Evolutionary conservation across 1,140 invertebrate genomes (phyloP).

Genomic region (Stegodyphus mimosarum): DNA sequence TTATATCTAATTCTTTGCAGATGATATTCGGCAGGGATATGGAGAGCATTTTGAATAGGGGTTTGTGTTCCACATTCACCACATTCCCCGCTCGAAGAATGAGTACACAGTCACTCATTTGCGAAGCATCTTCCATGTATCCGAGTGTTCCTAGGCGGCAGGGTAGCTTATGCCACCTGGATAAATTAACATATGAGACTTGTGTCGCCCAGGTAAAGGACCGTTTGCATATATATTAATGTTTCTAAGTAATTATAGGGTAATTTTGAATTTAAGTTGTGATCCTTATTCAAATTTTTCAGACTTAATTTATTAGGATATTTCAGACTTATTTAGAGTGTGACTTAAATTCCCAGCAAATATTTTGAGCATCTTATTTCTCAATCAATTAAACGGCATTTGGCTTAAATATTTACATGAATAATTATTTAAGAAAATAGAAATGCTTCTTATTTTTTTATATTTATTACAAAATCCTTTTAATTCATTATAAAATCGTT

Average conservation of each 20-base stretch:
- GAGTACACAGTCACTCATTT: slow-evolving; percentile 31
- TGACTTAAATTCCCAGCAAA: too few relatives aligned
- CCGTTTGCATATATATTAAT: background rate
- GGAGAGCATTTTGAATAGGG: background rate
- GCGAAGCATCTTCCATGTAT: slow-evolving; percentile 25
- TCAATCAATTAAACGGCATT: too few relatives aligned
- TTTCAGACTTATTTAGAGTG: too few relatives aligned
- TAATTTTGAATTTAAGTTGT: background rate
- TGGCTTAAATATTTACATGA: too few relatives aligned
- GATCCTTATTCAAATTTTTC: too few relatives aligned
- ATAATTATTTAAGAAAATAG: too few relatives aligned
- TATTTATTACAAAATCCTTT: too few relatives aligned
- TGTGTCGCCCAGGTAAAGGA: slow-evolving; percentile 14
- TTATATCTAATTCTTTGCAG: background rate
- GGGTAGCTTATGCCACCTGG: slow-evolving; percentile 29
- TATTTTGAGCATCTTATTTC: too few relatives aligned
- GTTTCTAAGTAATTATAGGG: background rate
- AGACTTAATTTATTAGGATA: too few relatives aligned
- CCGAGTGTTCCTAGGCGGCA: slow-evolving; percentile 34
- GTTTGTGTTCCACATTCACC: slow-evolving; percentile 17
- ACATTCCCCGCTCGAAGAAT: slow-evolving; percentile 25
- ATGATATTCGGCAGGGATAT: slow-evolving; percentile 25
- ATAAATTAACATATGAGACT: slow-evolving; percentile 6
- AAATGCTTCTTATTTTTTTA: too few relatives aligned
- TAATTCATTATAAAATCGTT: too few relatives aligned